These are phyloP conservation scores for Vidua chalybeata DNA, from an alignment of 2,113 vertebrate species.

Conservation along the genomic window DNA sequence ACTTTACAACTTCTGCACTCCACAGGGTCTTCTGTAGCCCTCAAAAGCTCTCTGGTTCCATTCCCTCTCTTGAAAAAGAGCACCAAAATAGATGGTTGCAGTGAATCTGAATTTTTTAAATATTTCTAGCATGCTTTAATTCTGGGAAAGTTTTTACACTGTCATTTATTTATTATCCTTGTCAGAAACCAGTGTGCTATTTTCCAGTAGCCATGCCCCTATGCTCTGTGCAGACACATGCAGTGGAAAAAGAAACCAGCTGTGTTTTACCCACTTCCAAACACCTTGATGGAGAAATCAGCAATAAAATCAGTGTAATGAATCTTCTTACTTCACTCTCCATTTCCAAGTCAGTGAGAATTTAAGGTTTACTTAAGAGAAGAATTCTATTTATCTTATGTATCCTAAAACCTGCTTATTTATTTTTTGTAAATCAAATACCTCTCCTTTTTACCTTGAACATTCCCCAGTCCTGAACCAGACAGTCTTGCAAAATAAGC, in stretches of 20 bases:
- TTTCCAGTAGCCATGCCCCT: background rate
- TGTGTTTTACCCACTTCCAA: background rate
- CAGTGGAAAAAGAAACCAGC: background rate
- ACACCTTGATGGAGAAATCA: background rate
- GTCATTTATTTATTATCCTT: slow-evolving; percentile 10
- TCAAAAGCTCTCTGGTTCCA: background rate
- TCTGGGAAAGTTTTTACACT: background rate
- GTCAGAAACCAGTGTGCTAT: background rate
- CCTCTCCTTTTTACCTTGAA: slow-evolving; percentile 32
- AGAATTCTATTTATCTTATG: background rate
- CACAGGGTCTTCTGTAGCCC: background rate
- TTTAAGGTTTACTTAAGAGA: slow-evolving; percentile 6
- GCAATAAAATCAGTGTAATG: background rate
- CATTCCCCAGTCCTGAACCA: slow-evolving; percentile 27
- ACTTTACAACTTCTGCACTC: background rate
- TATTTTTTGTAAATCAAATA: slow-evolving; percentile 57
- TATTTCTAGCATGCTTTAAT: background rate
- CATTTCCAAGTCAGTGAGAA: background rate
- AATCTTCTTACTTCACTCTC: background rate
- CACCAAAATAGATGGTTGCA: background rate
- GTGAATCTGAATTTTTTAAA: background rate
- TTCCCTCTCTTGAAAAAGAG: background rate
- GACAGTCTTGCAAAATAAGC: slow-evolving; percentile 60
- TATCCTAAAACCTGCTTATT: slow-evolving; percentile 26
- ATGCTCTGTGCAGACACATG: background rate